Evolutionary conservation across 2,888 invertebrate genomes (phyloP).

Genomic region (Orthosia incerta): DNA sequence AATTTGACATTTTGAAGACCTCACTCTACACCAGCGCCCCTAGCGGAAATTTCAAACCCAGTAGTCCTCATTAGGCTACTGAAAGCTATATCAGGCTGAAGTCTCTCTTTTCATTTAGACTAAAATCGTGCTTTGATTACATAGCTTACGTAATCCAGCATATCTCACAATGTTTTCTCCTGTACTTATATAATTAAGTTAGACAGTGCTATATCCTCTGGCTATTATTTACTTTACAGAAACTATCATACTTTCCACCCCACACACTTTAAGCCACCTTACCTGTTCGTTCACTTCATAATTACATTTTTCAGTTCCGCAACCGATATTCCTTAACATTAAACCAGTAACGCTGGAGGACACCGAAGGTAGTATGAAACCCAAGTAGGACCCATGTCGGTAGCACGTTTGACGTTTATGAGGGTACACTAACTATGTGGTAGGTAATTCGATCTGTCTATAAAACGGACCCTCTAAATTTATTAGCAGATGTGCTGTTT

Average conservation of each 20-base stretch:
- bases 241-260: not conserved
- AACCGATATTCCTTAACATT: conserved; percentile 50
- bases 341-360: conserved; percentile 75
- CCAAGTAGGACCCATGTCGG: conserved; percentile 83
- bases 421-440: conserved; percentile 82
- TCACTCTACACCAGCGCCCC: too few relatives aligned
- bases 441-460: conserved; percentile 84
- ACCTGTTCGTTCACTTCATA: conserved; percentile 21
- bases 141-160: too few relatives aligned
- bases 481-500: conserved; percentile 69
- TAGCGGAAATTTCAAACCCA: too few relatives aligned
- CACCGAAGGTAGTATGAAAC: conserved; percentile 76
- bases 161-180: not conserved
- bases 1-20: too few relatives aligned
- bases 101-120: too few relatives aligned
- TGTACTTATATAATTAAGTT: too few relatives aligned
- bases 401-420: conserved; percentile 86
- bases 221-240: too few relatives aligned
- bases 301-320: conserved; percentile 62
- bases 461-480: conserved; percentile 79
- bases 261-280: conserved; percentile 1
- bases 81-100: not conserved
- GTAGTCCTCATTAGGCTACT: not conserved
- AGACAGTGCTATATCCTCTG: not conserved
- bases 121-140: too few relatives aligned